Evolutionary conservation across 2,113 vertebrate genomes (phyloP).

Genomic region (Promerops cafer): DNA sequence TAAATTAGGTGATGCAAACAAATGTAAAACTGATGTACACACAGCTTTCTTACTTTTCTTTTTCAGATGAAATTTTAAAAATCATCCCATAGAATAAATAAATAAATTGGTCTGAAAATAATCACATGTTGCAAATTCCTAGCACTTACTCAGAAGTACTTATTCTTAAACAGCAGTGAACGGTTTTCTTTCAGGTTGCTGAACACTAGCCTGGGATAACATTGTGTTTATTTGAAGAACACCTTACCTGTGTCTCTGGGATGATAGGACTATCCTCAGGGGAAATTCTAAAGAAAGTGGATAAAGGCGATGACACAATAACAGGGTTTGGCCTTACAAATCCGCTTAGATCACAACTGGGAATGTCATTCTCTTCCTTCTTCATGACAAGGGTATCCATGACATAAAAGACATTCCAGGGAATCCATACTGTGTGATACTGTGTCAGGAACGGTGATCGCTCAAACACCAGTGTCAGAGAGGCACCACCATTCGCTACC

Average conservation of each 20-base stretch:
- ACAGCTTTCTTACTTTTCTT: neutral
- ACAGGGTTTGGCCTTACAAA: constrained; percentile 87
- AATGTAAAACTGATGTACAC: neutral
- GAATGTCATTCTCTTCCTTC: constrained; percentile 91
- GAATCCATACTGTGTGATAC: constrained; percentile 92
- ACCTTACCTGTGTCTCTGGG: constrained; percentile 93
- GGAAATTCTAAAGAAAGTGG: constrained; percentile 90
- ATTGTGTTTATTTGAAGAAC: neutral
- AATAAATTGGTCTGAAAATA: neutral
- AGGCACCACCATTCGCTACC: constrained; percentile 90
- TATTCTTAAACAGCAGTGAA: neutral
- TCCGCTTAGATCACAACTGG: constrained; percentile 91
- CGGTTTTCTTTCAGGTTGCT: neutral
- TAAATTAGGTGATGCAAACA: neutral
- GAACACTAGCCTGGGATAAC: neutral
- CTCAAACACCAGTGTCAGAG: constrained; percentile 89
- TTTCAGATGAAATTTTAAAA: neutral
- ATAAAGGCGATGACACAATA: constrained; percentile 90
- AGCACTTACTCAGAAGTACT: neutral
- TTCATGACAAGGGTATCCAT: constrained; percentile 99
- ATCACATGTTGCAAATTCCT: neutral
- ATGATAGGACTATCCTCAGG: constrained; percentile 92
- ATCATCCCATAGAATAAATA: neutral
- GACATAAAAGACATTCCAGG: constrained; percentile 95
- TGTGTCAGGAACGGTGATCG: constrained; percentile 88